phyloP scores from a whole-genome alignment of 2,797 vertebrate genomes.

The Falco novaeseelandiae region DNA sequence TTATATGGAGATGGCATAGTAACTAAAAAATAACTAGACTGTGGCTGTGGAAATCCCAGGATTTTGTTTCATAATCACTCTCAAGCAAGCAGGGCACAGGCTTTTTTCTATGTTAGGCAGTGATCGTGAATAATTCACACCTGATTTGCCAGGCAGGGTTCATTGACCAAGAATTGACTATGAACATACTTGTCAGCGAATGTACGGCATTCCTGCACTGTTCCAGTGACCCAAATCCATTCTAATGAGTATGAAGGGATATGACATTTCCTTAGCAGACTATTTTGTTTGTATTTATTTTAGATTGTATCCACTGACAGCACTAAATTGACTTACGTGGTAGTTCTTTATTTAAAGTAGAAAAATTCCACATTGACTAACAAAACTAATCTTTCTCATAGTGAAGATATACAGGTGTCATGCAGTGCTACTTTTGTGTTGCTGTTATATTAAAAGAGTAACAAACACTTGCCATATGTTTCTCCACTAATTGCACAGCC shows the following conservation, averaged over 20 bases:
- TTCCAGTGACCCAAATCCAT: background rate
- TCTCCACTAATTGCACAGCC: background rate
- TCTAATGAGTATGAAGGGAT: background rate
- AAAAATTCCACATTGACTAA: background rate
- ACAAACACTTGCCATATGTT: background rate
- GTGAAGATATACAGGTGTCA: background rate
- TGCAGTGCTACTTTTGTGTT: background rate
- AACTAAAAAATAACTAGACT: background rate
- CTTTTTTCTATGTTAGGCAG: background rate
- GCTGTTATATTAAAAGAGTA: background rate
- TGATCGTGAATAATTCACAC: background rate
- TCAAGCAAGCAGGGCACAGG: background rate
- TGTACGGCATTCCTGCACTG: background rate
- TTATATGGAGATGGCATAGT: background rate
- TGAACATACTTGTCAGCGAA: background rate
- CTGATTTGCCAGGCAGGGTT: background rate
- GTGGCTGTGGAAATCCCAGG: background rate
- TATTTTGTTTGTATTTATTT: background rate
- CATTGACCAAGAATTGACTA: background rate
- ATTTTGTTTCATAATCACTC: background rate
- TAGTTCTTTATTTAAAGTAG: background rate
- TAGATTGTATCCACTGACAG: background rate
- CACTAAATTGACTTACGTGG: background rate
- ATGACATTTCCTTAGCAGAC: background rate
- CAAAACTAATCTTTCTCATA: background rate